A percentile compares a stretch with the other conserved stretches of the same genome.
phyloP scores from a whole-genome alignment of 2,888 invertebrate species.

The Eretmocerus hayati region DNA sequence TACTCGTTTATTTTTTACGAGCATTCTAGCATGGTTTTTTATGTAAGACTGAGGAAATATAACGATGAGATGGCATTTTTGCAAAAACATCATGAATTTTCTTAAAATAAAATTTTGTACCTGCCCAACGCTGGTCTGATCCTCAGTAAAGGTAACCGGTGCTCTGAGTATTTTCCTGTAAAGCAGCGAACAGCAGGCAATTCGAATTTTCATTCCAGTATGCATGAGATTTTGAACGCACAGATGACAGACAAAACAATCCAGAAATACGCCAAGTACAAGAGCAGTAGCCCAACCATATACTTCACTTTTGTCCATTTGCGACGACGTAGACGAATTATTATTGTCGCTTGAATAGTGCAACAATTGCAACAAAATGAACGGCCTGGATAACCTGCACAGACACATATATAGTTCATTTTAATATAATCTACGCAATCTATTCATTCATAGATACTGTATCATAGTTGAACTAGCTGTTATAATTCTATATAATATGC shows the following conservation, averaged over 20 bases:
- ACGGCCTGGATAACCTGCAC: slow-evolving; percentile 37
- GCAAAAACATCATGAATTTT: no score
- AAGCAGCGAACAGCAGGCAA: slow-evolving; percentile 62
- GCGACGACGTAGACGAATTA: no score
- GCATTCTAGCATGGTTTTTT: no score
- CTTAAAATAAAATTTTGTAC: no score
- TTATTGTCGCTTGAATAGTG: slow-evolving; percentile 34
- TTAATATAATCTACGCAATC: slow-evolving; percentile 4
- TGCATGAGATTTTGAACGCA: slow-evolving; percentile 59
- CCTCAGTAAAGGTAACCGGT: slow-evolving; percentile 47
- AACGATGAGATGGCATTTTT: no score
- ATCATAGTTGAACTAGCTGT: no score
- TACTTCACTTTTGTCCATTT: slow-evolving; percentile 36
- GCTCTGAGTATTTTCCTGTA: slow-evolving; percentile 71
- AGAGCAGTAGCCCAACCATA: slow-evolving; percentile 47
- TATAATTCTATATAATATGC: no score
- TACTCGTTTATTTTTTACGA: no score
- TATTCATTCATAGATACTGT: no score
- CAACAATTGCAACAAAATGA: slow-evolving; percentile 33
- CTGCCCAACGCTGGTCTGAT: slow-evolving; percentile 65
- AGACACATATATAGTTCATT: slow-evolving; percentile 13
- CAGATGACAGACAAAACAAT: slow-evolving; percentile 50
- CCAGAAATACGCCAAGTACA: slow-evolving; percentile 33
- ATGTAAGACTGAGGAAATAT: no score
- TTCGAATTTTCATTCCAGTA: slow-evolving; percentile 63